Evolutionary conservation across 2,113 vertebrate species (phyloP).

Genomic region (Alaudala cheleensis): DNA sequence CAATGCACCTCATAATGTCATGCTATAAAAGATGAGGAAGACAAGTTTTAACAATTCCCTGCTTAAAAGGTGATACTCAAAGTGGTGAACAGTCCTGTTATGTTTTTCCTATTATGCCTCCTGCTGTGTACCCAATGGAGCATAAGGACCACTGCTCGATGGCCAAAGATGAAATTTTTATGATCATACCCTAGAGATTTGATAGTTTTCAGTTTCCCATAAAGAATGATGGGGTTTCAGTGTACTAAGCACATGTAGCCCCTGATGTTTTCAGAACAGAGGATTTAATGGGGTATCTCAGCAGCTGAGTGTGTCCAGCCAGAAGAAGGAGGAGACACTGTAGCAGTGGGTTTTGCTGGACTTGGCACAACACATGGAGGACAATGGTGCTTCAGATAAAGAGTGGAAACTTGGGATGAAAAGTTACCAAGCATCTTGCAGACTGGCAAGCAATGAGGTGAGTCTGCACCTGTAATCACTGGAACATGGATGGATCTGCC

Average conservation of each 20-base stretch:
- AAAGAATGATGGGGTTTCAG: not conserved
- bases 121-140: not conserved
- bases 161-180: not conserved
- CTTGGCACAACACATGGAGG: accelerated
- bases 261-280: not conserved
- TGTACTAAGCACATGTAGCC: not conserved
- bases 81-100: not conserved
- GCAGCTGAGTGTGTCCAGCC: not conserved
- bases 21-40: not conserved
- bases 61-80: not conserved
- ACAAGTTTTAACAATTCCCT: not conserved
- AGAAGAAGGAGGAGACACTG: not conserved
- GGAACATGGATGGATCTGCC: not conserved
- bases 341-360: not conserved
- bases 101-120: not conserved
- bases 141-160: not conserved
- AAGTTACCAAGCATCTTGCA: not conserved
- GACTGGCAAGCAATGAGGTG: not conserved
- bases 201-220: not conserved
- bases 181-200: not conserved
- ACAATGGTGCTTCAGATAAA: not conserved
- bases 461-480: not conserved
- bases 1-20: not conserved
- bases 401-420: not conserved
- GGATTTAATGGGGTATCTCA: not conserved